Evolutionary conservation across 2,113 vertebrate species (phyloP).

Genomic region (Scopus umbretta): DNA sequence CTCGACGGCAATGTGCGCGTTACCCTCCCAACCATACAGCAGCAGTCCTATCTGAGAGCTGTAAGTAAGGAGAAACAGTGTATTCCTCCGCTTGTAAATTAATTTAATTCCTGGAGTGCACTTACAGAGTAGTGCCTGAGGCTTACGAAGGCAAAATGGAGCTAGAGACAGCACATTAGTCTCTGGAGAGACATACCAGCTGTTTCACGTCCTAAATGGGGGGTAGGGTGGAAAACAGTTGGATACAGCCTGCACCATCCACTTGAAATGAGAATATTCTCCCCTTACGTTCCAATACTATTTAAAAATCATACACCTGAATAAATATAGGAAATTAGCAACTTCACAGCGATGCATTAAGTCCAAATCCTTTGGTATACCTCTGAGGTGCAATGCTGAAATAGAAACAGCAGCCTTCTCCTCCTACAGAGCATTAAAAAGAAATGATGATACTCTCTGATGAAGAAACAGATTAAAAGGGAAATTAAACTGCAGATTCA

Average conservation of each 20-base stretch:
- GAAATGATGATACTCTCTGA: neutral
- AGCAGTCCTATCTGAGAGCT: conserved; percentile 17
- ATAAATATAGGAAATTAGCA: neutral
- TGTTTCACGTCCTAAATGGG: neutral
- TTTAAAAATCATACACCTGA: neutral
- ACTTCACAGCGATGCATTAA: neutral
- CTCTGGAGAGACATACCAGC: conserved; percentile 31
- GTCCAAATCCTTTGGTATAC: neutral
- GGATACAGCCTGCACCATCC: neutral
- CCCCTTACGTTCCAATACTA: neutral
- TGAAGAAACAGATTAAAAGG: conserved; percentile 38
- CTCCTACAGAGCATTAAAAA: neutral
- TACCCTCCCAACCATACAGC: neutral
- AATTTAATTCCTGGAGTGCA: conserved; percentile 54
- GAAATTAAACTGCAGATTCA: conserved; percentile 23
- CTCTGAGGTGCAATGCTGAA: neutral
- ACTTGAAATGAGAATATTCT: neutral
- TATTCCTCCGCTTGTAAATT: conserved; percentile 52
- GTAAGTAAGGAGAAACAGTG: conserved; percentile 6
- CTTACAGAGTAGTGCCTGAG: conserved; percentile 33
- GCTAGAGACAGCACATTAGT: neutral
- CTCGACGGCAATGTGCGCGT: neutral
- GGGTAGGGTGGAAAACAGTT: neutral
- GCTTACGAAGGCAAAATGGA: conserved; percentile 32
- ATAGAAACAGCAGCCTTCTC: neutral